These are phyloP conservation scores for Eueides isabella DNA, from an alignment of 1,140 invertebrate species.

Conservation along the genomic window DNA sequence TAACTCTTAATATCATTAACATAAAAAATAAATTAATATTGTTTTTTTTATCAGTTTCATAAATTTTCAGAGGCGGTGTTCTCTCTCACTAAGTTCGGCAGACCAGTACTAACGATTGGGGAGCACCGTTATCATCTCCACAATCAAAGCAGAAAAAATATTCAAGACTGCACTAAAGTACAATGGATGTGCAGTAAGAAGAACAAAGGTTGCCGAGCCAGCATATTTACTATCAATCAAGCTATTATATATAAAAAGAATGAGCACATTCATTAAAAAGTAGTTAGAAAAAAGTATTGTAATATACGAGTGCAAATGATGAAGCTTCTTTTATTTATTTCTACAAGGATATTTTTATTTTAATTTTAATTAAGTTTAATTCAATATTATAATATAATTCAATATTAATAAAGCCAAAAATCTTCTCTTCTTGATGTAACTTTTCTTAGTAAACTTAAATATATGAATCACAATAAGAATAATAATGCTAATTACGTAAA, in stretches of 20 bases:
- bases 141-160: background rate
- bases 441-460: too few relatives aligned
- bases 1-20: background rate
- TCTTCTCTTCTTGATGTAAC: too few relatives aligned
- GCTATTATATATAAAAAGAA: background rate
- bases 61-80: conserved; percentile 24
- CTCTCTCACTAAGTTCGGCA: conserved; percentile 44
- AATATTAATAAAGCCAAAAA: too few relatives aligned
- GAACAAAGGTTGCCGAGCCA: conserved; percentile 44
- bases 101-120: conserved; percentile 45
- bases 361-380: too few relatives aligned
- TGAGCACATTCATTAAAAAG: background rate
- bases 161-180: conserved; percentile 35
- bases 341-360: too few relatives aligned
- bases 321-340: background rate
- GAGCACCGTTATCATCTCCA: conserved; percentile 50
- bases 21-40: background rate
- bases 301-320: background rate
- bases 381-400: too few relatives aligned
- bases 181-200: conserved; percentile 56
- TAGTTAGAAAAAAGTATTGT: background rate
- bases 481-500: too few relatives aligned
- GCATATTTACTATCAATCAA: background rate
- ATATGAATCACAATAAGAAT: too few relatives aligned
- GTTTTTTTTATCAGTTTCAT: background rate